Evolutionary conservation across 2,113 vertebrate species (phyloP), one percentile per base, ranked within the genome.

Genomic region (Elephantulus edwardii): DNA sequence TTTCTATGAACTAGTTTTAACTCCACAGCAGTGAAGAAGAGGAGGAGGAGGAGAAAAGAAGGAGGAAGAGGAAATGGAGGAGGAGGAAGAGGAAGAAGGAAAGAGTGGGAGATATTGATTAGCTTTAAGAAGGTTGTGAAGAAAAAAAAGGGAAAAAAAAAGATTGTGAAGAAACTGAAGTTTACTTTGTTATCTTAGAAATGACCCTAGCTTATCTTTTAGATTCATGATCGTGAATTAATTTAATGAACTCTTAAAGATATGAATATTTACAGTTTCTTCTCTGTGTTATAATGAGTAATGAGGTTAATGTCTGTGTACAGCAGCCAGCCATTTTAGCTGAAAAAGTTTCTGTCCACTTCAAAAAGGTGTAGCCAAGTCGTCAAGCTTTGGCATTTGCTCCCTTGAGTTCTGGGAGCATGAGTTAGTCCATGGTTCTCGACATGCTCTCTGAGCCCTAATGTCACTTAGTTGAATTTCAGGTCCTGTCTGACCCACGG

Each of bases 161-260:
- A n/a, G n/a, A n/a, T n/a, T n/a, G n/a, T n/a, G 19, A 33, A 74
- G n/a, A 88, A 52, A 19, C 24, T 70, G 46, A 26, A n/a, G n/a
- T 66, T 33, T 24, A 44, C 28, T 83, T 88, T 83, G 72, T 66
- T 19, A 30, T 68, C 33, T 93, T 76, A 44, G 68, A 83, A 91
- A 22, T 42, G 42, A 33, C n/a, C 50, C 12, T 88, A 8, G 17
- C 71, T 89, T 77, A n/a, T 66, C 62, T 91, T 56, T 62, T 80
- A 54, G 68, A 50, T 76, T 92, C 24, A 60, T 72, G 62, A 44
- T 35, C 14, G 2, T 62, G 50, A 30, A 46, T 90, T 88, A 6
- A 64, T 79, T 87, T 83, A 79, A 81, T n/a, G 85, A 82, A 28
- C 12, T 79, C 54, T 91, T 82, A 85, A 70, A n/a, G 17, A 38